Conservation (phyloP, 2,888 invertebrate genomes). For the Deroplatys truncata region DNA sequence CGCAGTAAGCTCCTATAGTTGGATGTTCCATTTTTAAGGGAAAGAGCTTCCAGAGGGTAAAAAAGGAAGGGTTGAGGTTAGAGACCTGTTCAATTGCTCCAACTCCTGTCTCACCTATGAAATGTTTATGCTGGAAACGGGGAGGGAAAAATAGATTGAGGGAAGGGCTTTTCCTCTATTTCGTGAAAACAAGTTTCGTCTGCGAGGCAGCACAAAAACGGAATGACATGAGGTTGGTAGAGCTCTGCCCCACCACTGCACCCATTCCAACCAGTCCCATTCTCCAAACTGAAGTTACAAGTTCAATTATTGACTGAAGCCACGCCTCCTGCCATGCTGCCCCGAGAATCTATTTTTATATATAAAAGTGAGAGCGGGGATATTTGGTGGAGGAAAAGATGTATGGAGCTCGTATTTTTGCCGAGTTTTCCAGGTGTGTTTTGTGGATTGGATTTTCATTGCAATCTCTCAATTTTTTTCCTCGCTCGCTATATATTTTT, state of each 20-base stretch:
- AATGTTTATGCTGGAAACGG: not conserved
- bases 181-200: not conserved
- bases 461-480: conserved; percentile 1
- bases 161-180: not conserved
- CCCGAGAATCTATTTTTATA: not conserved
- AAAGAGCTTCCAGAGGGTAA: not conserved
- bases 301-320: conserved; percentile 2
- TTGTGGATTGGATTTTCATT: not conserved
- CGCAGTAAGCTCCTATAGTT: too few species aligned
- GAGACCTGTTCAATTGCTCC: not conserved
- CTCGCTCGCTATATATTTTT: not conserved
- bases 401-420: not conserved
- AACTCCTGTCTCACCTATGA: not conserved
- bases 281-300: conserved; percentile 6
- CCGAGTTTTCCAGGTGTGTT: not conserved
- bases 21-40: too few species aligned
- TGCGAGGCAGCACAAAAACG: not conserved
- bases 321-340: not conserved
- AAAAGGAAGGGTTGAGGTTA: not conserved
- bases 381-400: not conserved
- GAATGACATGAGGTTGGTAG: not conserved
- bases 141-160: not conserved
- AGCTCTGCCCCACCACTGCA: not conserved
- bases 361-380: not conserved
- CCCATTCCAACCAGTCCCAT: not conserved